phyloP scores from a whole-genome alignment of 2,888 invertebrate species.

The Drosophila emarginata region DNA sequence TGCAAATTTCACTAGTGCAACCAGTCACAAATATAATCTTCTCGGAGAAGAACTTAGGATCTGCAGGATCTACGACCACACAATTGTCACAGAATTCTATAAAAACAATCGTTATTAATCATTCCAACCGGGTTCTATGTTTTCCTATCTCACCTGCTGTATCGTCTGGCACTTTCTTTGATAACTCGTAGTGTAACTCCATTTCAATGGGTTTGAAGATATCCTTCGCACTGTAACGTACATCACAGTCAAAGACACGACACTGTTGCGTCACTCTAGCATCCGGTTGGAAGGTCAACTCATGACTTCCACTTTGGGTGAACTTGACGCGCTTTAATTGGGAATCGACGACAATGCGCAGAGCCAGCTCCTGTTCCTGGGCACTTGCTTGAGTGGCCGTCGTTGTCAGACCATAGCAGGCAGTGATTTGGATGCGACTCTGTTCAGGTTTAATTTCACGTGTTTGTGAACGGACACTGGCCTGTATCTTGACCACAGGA shows the following conservation, averaged over 20 bases:
- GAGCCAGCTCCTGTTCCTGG: conserved; percentile 72
- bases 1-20: conserved; percentile 79
- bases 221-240: conserved; percentile 80
- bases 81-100: conserved; percentile 81
- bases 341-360: conserved; percentile 77
- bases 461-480: conserved; percentile 77
- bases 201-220: conserved; percentile 82
- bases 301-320: conserved; percentile 66
- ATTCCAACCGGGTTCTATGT: no score
- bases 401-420: conserved; percentile 78
- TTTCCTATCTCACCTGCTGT: conserved; percentile 76
- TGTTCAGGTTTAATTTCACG: conserved; percentile 82
- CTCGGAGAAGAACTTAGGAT: conserved; percentile 73
- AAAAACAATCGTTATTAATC: no score
- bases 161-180: conserved; percentile 78
- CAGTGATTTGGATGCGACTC: conserved; percentile 75
- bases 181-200: conserved; percentile 80
- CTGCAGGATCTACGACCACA: conserved; percentile 81
- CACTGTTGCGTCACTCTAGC: conserved; percentile 74
- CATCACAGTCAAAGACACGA: conserved; percentile 73
- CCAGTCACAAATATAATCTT: conserved; percentile 82
- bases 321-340: conserved; percentile 80
- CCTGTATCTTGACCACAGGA: conserved; percentile 81
- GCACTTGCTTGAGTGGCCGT: conserved; percentile 59
- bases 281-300: conserved; percentile 73